Conservation (phyloP, 1,140 invertebrate species). For the Idris sp. region DNA sequence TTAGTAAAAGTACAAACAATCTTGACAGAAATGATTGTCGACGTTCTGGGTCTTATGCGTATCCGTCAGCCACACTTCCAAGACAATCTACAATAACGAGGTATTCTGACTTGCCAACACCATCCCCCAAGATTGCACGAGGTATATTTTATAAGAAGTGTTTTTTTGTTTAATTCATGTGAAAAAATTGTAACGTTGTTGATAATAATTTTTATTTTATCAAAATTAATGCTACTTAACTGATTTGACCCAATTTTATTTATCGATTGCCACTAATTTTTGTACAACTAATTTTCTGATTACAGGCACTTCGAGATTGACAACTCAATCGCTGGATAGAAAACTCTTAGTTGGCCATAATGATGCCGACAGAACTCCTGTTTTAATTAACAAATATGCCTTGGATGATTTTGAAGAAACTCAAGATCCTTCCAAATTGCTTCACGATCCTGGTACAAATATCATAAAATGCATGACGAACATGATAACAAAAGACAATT, state of each 20-base stretch:
- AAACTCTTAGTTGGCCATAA: constrained; percentile 66
- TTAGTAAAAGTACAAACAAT: neutral
- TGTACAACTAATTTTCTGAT: too few relatives aligned
- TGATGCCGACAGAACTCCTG: constrained; percentile 79
- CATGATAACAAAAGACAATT: constrained; percentile 24
- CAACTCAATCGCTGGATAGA: constrained; percentile 76
- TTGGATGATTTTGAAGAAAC: constrained; percentile 79
- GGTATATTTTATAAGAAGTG: constrained; percentile 60
- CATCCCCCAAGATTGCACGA: constrained; percentile 59
- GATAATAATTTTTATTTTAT: too few relatives aligned
- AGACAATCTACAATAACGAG: constrained; percentile 72
- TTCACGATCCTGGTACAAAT: too few relatives aligned
- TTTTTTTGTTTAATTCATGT: too few relatives aligned
- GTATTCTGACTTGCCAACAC: constrained; percentile 68
- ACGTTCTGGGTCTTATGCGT: constrained; percentile 21
- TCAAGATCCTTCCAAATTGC: constrained; percentile 55
- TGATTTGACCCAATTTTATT: too few relatives aligned
- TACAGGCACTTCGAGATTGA: constrained; percentile 61
- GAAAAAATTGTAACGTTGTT: too few relatives aligned
- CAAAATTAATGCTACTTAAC: too few relatives aligned
- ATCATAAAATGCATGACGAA: constrained; percentile 16
- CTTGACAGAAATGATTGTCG: constrained; percentile 26
- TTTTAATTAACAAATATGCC: constrained; percentile 86
- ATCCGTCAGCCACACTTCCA: constrained; percentile 39
- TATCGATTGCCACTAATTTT: too few relatives aligned